Conservation (phyloP, 1,140 invertebrate genomes). For the Ceratina japonica region DNA sequence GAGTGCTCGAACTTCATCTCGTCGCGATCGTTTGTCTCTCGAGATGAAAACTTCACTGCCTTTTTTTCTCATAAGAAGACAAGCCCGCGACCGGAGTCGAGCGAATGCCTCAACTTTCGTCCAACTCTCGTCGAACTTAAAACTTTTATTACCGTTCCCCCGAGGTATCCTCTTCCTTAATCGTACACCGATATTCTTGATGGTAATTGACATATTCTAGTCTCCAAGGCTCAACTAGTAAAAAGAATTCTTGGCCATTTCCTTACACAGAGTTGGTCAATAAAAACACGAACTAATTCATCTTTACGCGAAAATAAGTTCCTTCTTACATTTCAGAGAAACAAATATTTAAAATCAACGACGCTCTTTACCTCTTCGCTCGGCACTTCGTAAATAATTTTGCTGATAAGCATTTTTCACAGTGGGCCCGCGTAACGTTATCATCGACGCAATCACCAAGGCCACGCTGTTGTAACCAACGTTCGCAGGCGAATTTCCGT, state of each 20-base stretch:
- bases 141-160: neutral
- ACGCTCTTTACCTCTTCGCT: too few species aligned
- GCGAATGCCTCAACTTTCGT: neutral
- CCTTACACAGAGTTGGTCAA: too few species aligned
- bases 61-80: neutral
- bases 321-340: too few species aligned
- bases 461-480: neutral
- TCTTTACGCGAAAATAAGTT: too few species aligned
- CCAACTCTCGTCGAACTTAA: neutral
- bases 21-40: neutral
- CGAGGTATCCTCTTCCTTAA: neutral
- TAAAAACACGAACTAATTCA: too few species aligned
- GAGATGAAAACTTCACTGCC: neutral
- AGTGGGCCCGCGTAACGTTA: too few species aligned
- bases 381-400: too few species aligned
- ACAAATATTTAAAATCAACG: too few species aligned
- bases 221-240: neutral
- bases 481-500: conserved; percentile 13
- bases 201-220: neutral
- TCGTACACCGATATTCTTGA: neutral
- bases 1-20: neutral
- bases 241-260: too few species aligned
- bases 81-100: neutral
- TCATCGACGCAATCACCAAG: neutral
- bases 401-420: too few species aligned